Conservation (phyloP, 2,797 vertebrate species). For the Sphenopsis melanotis region DNA sequence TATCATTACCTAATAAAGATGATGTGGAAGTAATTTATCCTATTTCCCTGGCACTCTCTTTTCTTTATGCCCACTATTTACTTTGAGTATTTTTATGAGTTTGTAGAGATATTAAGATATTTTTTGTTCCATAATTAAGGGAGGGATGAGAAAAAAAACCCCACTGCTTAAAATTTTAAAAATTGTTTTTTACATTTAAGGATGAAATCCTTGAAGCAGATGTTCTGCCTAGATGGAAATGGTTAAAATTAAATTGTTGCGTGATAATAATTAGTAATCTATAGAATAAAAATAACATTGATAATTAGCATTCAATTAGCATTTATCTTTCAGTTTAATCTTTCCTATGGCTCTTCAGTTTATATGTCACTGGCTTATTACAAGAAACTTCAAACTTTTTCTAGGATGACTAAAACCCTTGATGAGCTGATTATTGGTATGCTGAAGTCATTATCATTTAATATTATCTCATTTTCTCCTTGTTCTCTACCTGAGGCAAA, state of each 20-base stretch:
- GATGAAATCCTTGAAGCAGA: background rate
- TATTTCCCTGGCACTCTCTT: background rate
- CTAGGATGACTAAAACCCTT: background rate
- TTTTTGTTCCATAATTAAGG: background rate
- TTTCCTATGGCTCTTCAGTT: background rate
- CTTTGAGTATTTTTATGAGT: background rate
- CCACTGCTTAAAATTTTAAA: background rate
- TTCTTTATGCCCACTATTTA: background rate
- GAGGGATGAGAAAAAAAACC: background rate
- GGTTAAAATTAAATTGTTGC: background rate
- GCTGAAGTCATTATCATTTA: slow-evolving; percentile 11
- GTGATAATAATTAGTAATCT: background rate
- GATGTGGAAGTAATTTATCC: background rate
- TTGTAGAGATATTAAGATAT: background rate
- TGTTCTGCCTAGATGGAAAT: background rate
- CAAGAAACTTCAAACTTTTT: background rate
- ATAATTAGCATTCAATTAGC: background rate
- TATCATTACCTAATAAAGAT: background rate
- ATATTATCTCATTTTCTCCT: slow-evolving; percentile 8
- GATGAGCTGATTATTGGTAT: background rate
- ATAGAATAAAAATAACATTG: background rate
- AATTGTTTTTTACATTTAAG: background rate
- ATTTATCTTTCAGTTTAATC: slow-evolving; percentile 9
- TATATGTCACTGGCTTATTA: background rate
- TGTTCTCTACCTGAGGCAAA: slow-evolving; percentile 12